phyloP scores from a whole-genome alignment of 30 jellyfish, hydroid and myxozoan genomes.

The Nemopilema nomurai region DNA sequence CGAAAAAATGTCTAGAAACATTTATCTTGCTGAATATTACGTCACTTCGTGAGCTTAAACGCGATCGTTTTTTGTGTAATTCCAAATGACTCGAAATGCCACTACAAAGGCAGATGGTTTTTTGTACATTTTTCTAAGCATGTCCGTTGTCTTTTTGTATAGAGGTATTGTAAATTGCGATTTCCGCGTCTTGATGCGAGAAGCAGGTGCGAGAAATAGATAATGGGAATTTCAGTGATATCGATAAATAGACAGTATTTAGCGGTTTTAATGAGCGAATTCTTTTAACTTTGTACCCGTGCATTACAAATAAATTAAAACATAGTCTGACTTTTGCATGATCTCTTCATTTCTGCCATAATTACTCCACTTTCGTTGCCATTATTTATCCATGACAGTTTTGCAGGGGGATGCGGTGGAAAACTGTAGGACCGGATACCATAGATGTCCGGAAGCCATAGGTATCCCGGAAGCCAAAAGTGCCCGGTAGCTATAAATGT shows the following conservation, averaged over 20 bases:
- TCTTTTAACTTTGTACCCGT: background rate
- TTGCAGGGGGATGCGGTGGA: too few species aligned
- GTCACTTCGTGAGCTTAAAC: background rate
- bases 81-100: background rate
- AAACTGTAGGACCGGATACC: too few species aligned
- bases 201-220: background rate
- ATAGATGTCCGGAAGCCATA: too few species aligned
- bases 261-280: background rate
- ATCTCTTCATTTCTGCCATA: background rate
- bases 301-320: background rate
- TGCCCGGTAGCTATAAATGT: too few species aligned
- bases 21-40: background rate
- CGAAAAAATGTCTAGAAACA: background rate
- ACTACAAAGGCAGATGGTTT: background rate
- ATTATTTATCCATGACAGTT: too few species aligned
- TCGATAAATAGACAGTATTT: background rate
- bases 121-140: background rate
- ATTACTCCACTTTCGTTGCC: too few species aligned
- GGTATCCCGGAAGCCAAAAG: too few species aligned
- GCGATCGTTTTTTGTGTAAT: background rate
- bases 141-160: background rate
- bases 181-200: background rate
- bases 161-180: background rate
- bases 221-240: background rate
- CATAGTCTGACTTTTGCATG: background rate